A percentile compares a stretch with the other conserved stretches of the same genome.
phyloP scores from a whole-genome alignment of 2,888 invertebrate genomes.

The Callinectes sapidus region DNA sequence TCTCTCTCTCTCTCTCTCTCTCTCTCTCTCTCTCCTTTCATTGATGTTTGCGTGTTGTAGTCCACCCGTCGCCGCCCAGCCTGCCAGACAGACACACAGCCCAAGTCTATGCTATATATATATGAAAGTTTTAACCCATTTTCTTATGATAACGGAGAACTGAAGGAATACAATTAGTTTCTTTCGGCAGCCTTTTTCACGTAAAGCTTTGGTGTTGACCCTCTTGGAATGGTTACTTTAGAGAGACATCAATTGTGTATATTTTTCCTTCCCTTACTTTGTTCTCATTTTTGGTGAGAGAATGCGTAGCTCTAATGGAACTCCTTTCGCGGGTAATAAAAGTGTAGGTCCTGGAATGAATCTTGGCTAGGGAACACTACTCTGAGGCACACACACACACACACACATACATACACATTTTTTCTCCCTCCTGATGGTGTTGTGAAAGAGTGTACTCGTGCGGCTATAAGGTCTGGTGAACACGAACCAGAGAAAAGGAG shows the following conservation, averaged over 20 bases:
- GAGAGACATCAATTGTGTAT: background rate
- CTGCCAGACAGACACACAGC: background rate
- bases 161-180: background rate
- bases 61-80: background rate
- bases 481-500: no score
- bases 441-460: no score
- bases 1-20: no score
- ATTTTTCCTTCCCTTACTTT: background rate
- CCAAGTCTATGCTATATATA: background rate
- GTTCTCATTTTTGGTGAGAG: background rate
- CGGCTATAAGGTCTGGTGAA: no score
- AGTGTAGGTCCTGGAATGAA: background rate
- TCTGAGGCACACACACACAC: background rate
- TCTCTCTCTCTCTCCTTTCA: background rate
- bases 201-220: background rate
- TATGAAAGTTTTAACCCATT: background rate
- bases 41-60: background rate
- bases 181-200: background rate
- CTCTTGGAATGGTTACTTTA: background rate
- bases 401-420: no score
- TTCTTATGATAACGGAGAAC: background rate
- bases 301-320: background rate
- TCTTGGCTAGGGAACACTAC: background rate
- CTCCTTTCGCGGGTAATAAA: background rate
- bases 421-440: no score